These are phyloP conservation scores for Labia minor DNA, from an alignment of 2,888 invertebrate species.

Conservation along the genomic window DNA sequence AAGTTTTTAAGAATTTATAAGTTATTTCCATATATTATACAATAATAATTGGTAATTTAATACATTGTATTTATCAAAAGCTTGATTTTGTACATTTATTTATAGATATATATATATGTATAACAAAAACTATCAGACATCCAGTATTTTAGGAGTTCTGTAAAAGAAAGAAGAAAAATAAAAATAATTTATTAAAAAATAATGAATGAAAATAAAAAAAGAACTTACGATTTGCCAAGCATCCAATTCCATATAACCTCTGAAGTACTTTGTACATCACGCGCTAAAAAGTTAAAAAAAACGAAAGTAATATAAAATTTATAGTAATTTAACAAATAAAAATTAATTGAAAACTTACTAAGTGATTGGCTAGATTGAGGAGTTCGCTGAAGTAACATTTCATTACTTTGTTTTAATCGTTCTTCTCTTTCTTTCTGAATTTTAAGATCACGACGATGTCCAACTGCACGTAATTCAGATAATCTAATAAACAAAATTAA, in stretches of 20 bases:
- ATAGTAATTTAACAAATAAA: constrained; percentile 13
- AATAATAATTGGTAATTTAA: no score
- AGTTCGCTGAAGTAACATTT: constrained; percentile 59
- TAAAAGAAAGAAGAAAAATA: constrained; percentile 24
- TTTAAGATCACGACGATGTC: constrained; percentile 63
- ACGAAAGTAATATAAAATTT: constrained; percentile 18
- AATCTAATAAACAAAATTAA: constrained; percentile 39
- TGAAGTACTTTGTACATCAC: constrained; percentile 67
- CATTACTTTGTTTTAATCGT: constrained; percentile 48
- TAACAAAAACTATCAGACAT: constrained; percentile 33
- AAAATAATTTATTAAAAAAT: background rate
- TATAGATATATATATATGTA: constrained; percentile 2
- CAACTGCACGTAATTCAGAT: constrained; percentile 61
- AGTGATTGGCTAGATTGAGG: constrained; percentile 51
- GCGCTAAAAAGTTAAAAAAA: constrained; percentile 45
- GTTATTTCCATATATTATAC: no score
- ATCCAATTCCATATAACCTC: constrained; percentile 72
- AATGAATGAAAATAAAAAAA: background rate
- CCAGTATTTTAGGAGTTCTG: constrained; percentile 37
- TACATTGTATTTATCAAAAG: no score
- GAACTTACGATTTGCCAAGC: constrained; percentile 57
- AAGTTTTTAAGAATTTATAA: no score
- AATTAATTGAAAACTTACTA: constrained; percentile 45
- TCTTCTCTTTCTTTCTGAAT: constrained; percentile 65
- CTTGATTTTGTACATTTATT: no score